Conservation (phyloP, 1,140 invertebrate species). For the Ips nitidus region DNA sequence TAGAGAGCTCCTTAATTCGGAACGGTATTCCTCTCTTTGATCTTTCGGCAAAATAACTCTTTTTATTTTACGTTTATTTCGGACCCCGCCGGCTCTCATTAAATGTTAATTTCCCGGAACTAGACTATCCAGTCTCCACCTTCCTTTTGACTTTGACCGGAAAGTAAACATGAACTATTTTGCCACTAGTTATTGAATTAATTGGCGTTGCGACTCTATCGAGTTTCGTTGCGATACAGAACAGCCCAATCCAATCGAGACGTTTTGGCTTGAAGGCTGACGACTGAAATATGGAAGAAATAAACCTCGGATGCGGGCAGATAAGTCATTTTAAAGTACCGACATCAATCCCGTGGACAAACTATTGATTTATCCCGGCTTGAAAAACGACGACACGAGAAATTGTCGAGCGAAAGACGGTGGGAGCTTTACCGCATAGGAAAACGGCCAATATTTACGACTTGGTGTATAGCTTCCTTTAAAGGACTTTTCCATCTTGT, state of each 20-base stretch:
- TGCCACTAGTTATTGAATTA: too few species aligned
- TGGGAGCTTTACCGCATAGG: conserved; percentile 26
- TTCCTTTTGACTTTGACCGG: conserved; percentile 1
- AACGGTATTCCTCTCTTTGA: conserved; percentile 7
- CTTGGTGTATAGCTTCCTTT: conserved; percentile 26
- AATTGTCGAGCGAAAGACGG: conserved; percentile 30
- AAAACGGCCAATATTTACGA: conserved; percentile 33
- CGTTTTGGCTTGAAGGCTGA: not conserved
- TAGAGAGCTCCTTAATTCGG: conserved; percentile 11
- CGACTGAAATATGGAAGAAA: not conserved
- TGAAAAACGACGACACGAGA: conserved; percentile 28
- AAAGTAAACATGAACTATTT: not conserved
- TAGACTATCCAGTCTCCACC: not conserved
- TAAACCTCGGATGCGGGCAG: not conserved
- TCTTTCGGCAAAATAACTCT: conserved; percentile 6
- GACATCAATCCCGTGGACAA: not conserved
- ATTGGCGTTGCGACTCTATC: too few species aligned
- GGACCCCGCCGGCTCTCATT: conserved; percentile 3
- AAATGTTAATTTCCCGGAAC: conserved; percentile 7
- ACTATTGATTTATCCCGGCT: conserved; percentile 5
- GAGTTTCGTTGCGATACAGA: too few species aligned
- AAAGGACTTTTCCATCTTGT: too few species aligned
- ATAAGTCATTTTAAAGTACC: not conserved
- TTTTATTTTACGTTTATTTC: conserved; percentile 12
- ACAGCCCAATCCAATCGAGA: not conserved